Evolutionary conservation across 2,113 vertebrate species (phyloP).

Genomic region (Orientallactaga bullata): DNA sequence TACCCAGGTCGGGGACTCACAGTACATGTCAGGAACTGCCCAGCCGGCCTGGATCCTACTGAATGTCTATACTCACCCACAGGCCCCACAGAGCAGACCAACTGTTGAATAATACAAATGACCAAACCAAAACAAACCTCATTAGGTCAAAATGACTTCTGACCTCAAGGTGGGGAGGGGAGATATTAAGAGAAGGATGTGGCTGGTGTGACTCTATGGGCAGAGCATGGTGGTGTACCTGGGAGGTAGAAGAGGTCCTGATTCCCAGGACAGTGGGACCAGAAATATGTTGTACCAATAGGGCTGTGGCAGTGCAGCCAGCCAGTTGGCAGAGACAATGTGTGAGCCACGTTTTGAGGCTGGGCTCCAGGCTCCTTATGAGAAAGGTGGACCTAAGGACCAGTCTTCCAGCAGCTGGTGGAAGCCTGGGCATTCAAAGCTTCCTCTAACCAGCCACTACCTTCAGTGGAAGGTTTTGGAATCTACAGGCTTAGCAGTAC

Average conservation of each 20-base stretch:
- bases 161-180: no score
- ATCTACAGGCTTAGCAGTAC: not conserved
- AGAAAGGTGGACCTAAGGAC: not conserved
- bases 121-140: not conserved
- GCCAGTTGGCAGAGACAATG: not conserved
- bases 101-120: not conserved
- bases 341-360: not conserved
- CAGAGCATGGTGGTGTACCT: no score
- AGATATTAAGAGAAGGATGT: not conserved
- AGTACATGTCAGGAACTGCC: not conserved
- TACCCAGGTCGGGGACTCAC: not conserved
- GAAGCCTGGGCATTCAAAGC: not conserved
- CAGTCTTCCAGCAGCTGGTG: not conserved
- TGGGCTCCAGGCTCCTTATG: not conserved
- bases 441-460: not conserved
- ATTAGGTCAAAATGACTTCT: not conserved
- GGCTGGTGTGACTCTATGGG: not conserved
- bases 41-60: not conserved
- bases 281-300: rapidly evolving
- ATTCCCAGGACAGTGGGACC: not conserved
- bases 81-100: not conserved
- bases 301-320: not conserved
- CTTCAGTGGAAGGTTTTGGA: not conserved
- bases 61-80: not conserved
- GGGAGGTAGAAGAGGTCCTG: not conserved